Conservation (phyloP, 2,113 vertebrate genomes). For the Semnopithecus entellus region DNA sequence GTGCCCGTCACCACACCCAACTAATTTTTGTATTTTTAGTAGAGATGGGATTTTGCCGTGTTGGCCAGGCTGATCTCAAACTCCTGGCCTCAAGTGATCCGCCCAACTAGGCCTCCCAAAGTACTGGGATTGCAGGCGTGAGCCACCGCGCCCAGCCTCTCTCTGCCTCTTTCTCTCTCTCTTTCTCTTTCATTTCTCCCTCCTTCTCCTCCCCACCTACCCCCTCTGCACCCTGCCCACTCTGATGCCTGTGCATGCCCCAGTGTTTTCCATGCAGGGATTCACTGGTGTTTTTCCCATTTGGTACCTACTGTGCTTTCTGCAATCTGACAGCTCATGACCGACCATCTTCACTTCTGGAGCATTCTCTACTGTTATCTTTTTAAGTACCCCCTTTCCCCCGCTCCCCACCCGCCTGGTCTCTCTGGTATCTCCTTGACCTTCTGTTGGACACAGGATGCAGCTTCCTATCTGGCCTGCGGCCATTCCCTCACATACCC, state of each 20-base stretch:
- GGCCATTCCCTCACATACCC: background rate
- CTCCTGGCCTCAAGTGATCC: background rate
- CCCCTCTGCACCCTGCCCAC: background rate
- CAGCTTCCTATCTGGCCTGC: fast-evolving
- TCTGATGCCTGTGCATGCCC: background rate
- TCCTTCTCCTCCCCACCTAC: no score
- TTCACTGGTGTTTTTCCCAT: background rate
- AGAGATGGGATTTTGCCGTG: no score
- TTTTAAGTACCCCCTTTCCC: no score
- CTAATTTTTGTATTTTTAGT: no score
- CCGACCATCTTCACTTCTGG: background rate
- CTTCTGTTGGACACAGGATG: background rate
- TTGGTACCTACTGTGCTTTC: background rate
- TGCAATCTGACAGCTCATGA: background rate
- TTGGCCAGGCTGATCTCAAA: no score
- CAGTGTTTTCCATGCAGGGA: background rate
- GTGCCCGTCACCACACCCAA: no score
- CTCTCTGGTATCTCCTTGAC: background rate
- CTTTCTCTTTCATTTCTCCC: no score
- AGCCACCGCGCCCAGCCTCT: no score
- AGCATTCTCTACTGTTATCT: no score
- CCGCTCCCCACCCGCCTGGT: no score
- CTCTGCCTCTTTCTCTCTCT: no score
- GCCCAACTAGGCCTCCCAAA: background rate
- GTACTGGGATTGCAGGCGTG: no score